Evolutionary conservation across 2,797 vertebrate species (phyloP), one percentile per base, ranked within the genome.

Genomic region (Eulemur rubriventer): DNA sequence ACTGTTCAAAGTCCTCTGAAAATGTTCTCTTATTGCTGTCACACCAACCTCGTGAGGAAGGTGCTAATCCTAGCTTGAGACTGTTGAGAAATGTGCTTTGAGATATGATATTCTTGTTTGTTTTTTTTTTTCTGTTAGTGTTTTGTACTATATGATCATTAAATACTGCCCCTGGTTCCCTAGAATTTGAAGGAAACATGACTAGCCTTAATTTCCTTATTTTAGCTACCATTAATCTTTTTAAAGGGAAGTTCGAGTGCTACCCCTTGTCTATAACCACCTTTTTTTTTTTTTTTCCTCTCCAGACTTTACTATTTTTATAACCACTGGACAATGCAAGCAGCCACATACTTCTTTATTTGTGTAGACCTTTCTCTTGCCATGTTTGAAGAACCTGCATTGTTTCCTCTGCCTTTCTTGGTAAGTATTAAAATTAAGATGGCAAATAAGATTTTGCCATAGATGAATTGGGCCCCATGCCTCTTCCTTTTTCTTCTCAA

Each of bases 361-460:
- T 97, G 99, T 82, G 96, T 99, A 57, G 98, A 99, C 95, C 98
- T 99, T 55, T 98, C 98, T 35, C 98, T 99, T 84, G 99, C 99
- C 0, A 0, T 99, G 35, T 99, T 99, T 91, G 99, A 99, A 98
- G 99, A 99, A 0, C 99, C 99, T 2, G 99, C 99, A 0, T 96
- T 99, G 65, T 92, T 99, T 48, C 97, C 97, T 0, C 97, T 99
- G 20, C 99, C 99, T 0, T 97, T 98, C 50, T 99, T 99, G 99
- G 99, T 99, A 98, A 98, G 99, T 94, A 41, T 69, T 14, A 20
- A 63, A 26, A 10, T 46, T 61, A 33, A 38, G 17, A 18, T 46
- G 8, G 88, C 35, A 70, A 73, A 28, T 55, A 85, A 75, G 30
- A 84, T 22, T 24, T 65, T 52, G 52, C 26, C 46, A 41, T 5